Evolutionary conservation across 2,888 invertebrate genomes (phyloP), one percentile per base, ranked within the genome.

Genomic region (Euclidia mi): DNA sequence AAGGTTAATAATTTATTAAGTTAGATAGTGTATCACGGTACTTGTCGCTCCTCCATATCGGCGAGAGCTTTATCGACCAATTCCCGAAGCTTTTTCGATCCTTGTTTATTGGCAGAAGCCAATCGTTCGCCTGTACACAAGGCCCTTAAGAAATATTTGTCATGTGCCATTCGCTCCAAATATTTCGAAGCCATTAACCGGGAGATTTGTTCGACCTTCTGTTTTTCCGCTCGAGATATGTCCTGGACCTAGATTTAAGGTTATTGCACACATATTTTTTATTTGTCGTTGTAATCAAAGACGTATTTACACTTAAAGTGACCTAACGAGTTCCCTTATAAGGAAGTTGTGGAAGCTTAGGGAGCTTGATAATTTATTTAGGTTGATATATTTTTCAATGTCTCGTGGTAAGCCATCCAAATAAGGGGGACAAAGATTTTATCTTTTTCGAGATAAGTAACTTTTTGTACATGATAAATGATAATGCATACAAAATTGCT

Each of bases 101-200:
- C 92, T 56, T 87, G 81, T 78, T 87, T 88, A 76, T 94, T 94
- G 52, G 94, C 93, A 1, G 92, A 94, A 32, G 57, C 63, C 60
- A 94, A 76, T 61, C 93, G 78, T 52, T 94, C 93, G 69, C 94
- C 94, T 71, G 89, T 91, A 78, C 89, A 86, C 49, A 93, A 74
- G 40, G 82, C 84, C 43, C 82, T 89, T 63, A 94, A 85, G 71
- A 94, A 94, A 82, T 93, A 85, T 84, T 94, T 93, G 81, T 94
- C 94, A 71, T 93, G 91, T 45, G 93, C 92, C 94, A 94, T 94
- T 80, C 91, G 85, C 68, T 90, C 89, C 80, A 94, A 87, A 85
- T 93, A 94, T 82, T 92, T 92, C 43, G 92, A 92, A 44, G 92
- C 88, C 92, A 94, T 92, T 81, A 93, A 76, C 41, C 91, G 88